Base-by-base conservation (phyloP, 2,113 vertebrate species). In the Meleagris gallopavo region DNA sequence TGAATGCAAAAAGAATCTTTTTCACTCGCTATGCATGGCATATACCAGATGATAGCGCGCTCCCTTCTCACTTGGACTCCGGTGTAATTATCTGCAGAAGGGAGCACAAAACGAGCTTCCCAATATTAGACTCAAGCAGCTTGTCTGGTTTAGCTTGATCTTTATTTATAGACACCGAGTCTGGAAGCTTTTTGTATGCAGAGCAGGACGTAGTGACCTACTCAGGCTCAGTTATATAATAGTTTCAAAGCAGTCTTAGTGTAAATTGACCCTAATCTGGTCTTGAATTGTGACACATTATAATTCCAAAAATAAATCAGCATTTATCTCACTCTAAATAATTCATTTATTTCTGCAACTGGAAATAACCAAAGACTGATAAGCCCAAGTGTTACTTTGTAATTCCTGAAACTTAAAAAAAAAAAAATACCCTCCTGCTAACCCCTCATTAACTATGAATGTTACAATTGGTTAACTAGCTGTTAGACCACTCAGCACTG, bases 221-320 rank as follows among this genome's bases (percentile, higher is more conserved):
- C 88, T 95, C 87, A 48, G 92, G 77, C 70, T 95, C 22, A 10
- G 62, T 96, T 97, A 84, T 84, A 61, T 92, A 97, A 97, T 81
- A 88, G 85, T 87, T 95, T 95, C 92, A 96, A 94, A 95, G 77
- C 67, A 95, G 95, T 94, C 94, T 96, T 97, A 95, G 90, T 94
- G 92, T 95, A 96, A 96, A 96, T 91, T 96, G 96, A 96, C 92
- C 92, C 96, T 96, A 96, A 96, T 95, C 96, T 95, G 74, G 94
- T 95, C 92, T 87, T 94, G 86, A 95, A 94, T 95, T 93, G 89
- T 75, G 78, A 94, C 90, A 94, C 78, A 69, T 94, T 91, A 67
- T 77, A 64, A 90, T 89, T 82, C 95, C 77, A 96, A 94, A 97
- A 96, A 96, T 94, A 97, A 94, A 86, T 34, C 83, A 69, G 60